Base-by-base conservation (phyloP, 2,888 invertebrate species). In the Lymantria monacha region DNA sequence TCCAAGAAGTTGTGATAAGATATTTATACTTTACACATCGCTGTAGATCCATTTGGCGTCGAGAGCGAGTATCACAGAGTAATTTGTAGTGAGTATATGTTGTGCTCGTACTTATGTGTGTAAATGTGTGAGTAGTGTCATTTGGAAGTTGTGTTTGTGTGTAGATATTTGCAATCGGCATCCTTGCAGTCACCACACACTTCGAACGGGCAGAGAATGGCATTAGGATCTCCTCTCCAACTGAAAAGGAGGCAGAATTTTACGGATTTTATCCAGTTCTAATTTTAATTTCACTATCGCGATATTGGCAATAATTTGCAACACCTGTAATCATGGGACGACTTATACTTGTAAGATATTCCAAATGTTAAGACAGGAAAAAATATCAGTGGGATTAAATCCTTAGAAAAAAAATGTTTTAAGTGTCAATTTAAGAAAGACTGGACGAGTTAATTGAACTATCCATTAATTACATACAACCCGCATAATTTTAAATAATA, bases 131-230 rank as follows among this genome's bases (percentile, higher is more conserved):
- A 69, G 59, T 51, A 59, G 65, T 81, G 85, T 88, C 79, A 87
- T 70, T 81, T 81, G 55, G 74, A 61, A 41, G 67, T 76, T 63
- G 68, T 60, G 62, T 82, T 79, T 44, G 87, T 87, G 64, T 92
- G 92, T 51, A 89, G 79, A 79, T 85, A 90, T 85, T 85, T 86
- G 90, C 92, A 92, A 66, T 86, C 85, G 38, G 85, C 61, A 65
- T 92, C 92, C 75, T 88, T 90, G 89, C 92, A 92, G 68, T 81
- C 83, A 57, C 92, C 92, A 63, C 82, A 83, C 42, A 92, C 85
- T 65, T 91, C 91, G 76, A 85, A 92, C 42, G 91, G 92, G 67
- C 92, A 92, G 56, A 92, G 84, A 53, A 92, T 85, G 36, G 83
- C 90, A 70, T 92, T 88, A 54, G 89, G 89, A 63, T 91, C 91